Evolutionary conservation across 2,888 invertebrate species (phyloP), one percentile per base, ranked within the genome.

Genomic region (Machimus atricapillus): DNA sequence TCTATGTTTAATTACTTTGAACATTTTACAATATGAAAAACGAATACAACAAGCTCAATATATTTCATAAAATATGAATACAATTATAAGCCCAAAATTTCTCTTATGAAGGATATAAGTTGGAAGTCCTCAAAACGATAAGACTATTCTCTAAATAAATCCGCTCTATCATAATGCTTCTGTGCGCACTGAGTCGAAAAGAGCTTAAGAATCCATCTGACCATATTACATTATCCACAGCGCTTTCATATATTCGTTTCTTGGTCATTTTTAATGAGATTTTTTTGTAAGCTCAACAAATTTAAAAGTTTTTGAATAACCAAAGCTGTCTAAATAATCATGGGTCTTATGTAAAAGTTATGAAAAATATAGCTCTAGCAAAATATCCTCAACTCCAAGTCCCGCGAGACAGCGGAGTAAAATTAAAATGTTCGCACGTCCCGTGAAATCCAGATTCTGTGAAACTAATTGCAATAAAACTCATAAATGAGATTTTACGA

Each of bases 401-500:
- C 52, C 52, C n/a, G 8, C 52, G 52, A 52, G 52, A 52, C 52
- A 52, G 52, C 5, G 8, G 8, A 16, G n/a, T 23, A 23, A 66
- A 66, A 66, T 23, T 66, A 66, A 66, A 66, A 66, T 66, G 14
- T 66, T 66, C 66, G 66, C 66, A 66, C 23, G 66, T 66, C 23
- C 56, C 9, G 3, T 2, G 27, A 12, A 66, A 66, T 9, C 14
- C 19, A 23, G 27, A 66, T 23, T 23, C 66, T 12, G 23, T 66
- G 66, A 19, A 56, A 79, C 79, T 46, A 79, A 85, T 74, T 74
- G 85, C 85, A 73, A 85, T 74, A 85, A 85, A 85, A 34, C 66
- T 82, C 58, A 58, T 19, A 85, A 85, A 85, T 85, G 85, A 85
- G 74, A 85, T 85, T 85, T 85, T 85, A 85, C 46, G 85, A 85